Conservation (phyloP, 2,113 vertebrate genomes). For the Hypocryptadius cinnamomeus region DNA sequence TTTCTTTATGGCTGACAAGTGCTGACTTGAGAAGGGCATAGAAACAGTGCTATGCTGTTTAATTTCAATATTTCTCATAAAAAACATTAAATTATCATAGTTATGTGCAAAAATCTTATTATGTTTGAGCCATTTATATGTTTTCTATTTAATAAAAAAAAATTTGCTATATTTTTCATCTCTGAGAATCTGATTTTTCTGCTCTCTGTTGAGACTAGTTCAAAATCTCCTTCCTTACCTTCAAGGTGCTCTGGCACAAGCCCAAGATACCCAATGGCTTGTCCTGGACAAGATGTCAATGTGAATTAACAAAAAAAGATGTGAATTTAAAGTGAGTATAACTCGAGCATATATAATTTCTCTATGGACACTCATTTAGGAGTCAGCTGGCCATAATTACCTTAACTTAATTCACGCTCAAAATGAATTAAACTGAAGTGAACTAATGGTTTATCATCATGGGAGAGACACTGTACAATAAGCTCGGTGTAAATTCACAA, state of each 20-base stretch:
- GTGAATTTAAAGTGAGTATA: constrained; percentile 2
- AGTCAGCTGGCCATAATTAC: constrained; percentile 22
- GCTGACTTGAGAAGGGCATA: not conserved
- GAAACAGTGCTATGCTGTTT: not conserved
- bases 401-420: not conserved
- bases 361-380: not conserved
- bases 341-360: not conserved
- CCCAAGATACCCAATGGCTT: not conserved
- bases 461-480: not conserved
- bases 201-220: not conserved
- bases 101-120: not conserved
- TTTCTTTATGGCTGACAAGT: not conserved
- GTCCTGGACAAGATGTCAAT: not conserved
- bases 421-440: constrained; percentile 22
- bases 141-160: not conserved
- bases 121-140: not conserved
- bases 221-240: not conserved
- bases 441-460: constrained; percentile 12
- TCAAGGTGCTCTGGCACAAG: not conserved
- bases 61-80: not conserved
- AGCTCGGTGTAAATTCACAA: not conserved
- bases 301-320: constrained; percentile 8
- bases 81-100: not conserved
- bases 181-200: not conserved
- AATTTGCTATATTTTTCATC: not conserved